A percentile compares a stretch with the other conserved stretches of the same genome.
These are phyloP conservation scores for Salvelinus alpinus DNA, from an alignment of 2,113 vertebrate genomes.

Conservation along the genomic window DNA sequence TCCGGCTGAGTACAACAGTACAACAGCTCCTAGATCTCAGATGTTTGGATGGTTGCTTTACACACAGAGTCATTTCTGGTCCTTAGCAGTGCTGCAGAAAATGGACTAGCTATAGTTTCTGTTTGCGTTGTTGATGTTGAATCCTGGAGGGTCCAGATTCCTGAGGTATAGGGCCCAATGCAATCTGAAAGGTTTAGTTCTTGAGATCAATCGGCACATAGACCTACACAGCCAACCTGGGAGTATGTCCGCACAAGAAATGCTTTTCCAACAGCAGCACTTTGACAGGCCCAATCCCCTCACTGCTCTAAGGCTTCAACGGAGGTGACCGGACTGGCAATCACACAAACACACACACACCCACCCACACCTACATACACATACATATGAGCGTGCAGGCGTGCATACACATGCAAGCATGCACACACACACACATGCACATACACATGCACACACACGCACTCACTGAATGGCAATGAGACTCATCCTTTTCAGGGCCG, in stretches of 20 bases:
- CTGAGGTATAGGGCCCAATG: constrained; percentile 15
- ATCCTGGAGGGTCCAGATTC: constrained; percentile 44
- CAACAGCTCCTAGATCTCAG: constrained; percentile 13
- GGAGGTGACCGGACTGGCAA: constrained; percentile 52
- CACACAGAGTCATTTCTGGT: constrained; percentile 2
- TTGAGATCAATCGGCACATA: constrained; percentile 42
- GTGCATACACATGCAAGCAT: neutral
- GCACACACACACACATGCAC: neutral
- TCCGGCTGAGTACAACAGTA: constrained; percentile 21
- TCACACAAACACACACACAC: constrained; percentile 42
- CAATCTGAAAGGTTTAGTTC: constrained; percentile 31
- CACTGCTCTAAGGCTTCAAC: constrained; percentile 36
- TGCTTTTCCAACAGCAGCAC: constrained; percentile 36
- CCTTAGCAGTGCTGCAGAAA: constrained; percentile 26
- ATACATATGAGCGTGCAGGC: constrained; percentile 6
- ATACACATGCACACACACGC: constrained; percentile 18
- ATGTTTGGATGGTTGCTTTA: constrained; percentile 25
- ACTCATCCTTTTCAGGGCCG: constrained; percentile 17
- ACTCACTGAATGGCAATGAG: constrained; percentile 42
- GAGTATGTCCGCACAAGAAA: constrained; percentile 58
- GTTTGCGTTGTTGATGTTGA: constrained; percentile 35
- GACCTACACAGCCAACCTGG: constrained; percentile 11
- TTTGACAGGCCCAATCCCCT: constrained; percentile 51
- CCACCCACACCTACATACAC: constrained; percentile 18
- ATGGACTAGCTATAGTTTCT: constrained; percentile 21